Evolutionary conservation across 2,888 invertebrate species (phyloP), one percentile per base, ranked within the genome.

Genomic region (Troides aeacus): DNA sequence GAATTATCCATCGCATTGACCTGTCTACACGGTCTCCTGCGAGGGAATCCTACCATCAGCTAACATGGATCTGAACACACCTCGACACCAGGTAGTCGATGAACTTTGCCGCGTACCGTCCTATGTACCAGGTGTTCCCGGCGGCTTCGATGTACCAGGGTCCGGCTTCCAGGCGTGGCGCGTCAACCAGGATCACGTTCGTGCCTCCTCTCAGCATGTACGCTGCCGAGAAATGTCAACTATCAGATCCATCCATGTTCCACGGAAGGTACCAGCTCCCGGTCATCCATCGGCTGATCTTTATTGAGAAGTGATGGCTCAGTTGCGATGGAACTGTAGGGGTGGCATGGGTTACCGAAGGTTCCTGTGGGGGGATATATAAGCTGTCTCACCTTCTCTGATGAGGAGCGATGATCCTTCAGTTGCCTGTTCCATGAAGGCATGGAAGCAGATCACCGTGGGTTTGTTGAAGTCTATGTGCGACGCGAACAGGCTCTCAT

Each of bases 71-170:
- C 18, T n/a, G 10, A 65, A 65, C 78, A 74, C 66, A 93, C 93
- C 92, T 89, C 2, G 93, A 87, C 0, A 94, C 94, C 67, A 95
- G 78, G 72, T 93, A 95, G 79, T 94, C 94, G 2, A 95, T 89
- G 76, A 95, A 93, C 74, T 84, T 80, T 0, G 94, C 95, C 0
- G 93, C 91, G 75, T 93, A 94, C 65, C 90, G 85, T 0, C 95
- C 95, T 1, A 95, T 94, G 72, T 93, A 92, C 87, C 93, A 90
- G 0, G 94, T 94, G 82, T 94, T 95, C 75, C 93, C 90, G 0
- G 92, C 92, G 0, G 92, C 92, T 0, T 93, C 93, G 76, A 93
- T 84, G 83, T 95, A 95, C 94, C 94, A 95, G 0, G 95, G 95
- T 0, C 94, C 94, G 0, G 94, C 94, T 74, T 94, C 94, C 61